A percentile compares a stretch with the other conserved stretches of the same genome.
phyloP scores from a whole-genome alignment of 2,113 vertebrate species.

The Microtus pennsylvanicus region DNA sequence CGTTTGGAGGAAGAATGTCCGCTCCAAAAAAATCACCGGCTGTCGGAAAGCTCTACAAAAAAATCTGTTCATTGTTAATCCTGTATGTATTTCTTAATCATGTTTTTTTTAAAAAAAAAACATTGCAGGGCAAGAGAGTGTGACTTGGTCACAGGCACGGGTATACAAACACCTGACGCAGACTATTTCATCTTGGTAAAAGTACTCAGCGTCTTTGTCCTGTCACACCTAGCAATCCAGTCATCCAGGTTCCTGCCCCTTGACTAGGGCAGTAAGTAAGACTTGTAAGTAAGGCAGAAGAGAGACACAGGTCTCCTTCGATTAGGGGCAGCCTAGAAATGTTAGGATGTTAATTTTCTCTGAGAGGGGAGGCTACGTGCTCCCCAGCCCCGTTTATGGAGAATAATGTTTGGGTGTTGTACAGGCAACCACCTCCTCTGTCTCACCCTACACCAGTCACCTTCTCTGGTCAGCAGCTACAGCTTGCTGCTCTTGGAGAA shows the following conservation, averaged over 20 bases:
- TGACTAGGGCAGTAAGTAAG: background rate
- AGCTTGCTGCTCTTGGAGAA: slow-evolving; percentile 20
- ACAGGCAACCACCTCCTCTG: background rate
- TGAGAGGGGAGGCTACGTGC: background rate
- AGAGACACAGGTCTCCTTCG: background rate
- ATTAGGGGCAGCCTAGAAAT: background rate
- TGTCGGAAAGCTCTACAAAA: slow-evolving; percentile 85
- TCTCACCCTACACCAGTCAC: background rate
- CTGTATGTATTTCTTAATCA: slow-evolving; percentile 85
- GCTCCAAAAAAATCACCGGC: slow-evolving; percentile 85
- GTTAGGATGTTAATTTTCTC: background rate
- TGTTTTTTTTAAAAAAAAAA: slow-evolving; percentile 22
- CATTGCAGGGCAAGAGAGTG: slow-evolving; percentile 15
- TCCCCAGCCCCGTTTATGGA: background rate
- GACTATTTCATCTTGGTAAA: background rate
- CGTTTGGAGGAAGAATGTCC: slow-evolving; percentile 89
- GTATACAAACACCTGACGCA: background rate
- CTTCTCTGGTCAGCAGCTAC: background rate
- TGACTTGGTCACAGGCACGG: background rate
- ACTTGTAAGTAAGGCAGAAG: background rate
- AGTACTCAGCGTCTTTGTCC: background rate
- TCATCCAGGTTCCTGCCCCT: background rate
- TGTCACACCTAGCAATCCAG: background rate
- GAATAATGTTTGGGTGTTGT: background rate
- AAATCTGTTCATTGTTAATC: slow-evolving; percentile 87